Evolutionary conservation across 2,113 vertebrate species (phyloP), one percentile per base, ranked within the genome.

Genomic region (Nesoenas mayeri): DNA sequence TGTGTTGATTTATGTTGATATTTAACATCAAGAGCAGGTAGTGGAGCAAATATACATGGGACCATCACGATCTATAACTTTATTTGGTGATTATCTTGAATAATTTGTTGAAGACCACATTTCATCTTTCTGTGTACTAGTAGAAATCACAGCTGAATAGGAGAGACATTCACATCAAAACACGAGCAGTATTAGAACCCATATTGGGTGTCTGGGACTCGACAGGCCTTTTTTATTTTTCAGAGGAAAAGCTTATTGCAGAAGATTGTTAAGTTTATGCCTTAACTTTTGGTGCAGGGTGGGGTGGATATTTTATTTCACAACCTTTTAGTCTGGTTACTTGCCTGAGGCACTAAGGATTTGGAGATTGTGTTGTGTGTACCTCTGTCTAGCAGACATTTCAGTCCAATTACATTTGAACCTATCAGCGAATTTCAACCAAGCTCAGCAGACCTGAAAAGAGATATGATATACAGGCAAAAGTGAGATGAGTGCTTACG

Each of bases 181-280:
- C 40, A 53, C 1, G 1, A 85, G 34, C 29, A 69, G 21, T 42
- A 34, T 51, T 50, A 62, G 47, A 88, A 50, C 28, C 6, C n/a
- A 9, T 26, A 40, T 1, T 25, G 10, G 15, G 4, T 5, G 25
- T 54, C 31, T 0, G 0, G 31, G 29, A 34, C 11, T 75, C 80
- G 10, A 13, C 29, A 81, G 65, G 62, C 18, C 1, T 56, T 50
- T 83, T 71, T 62, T 60, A 9, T 40, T 70, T 58, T 62, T 21
- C 50, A 50, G 19, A 48, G 19, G 12, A 69, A 85, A 61, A 84
- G 4, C 3, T 71, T 60, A 2, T 57, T 69, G 12, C 12, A 72
- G 42, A 87, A 81, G 26, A 32, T 29, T 65, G 8, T 22, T 66
- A 56, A 75, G 3, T 72, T 88, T 58, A 38, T 78, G 8, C 5